Conservation (phyloP, 2,113 vertebrate genomes). For the Erinaceus europaeus region DNA sequence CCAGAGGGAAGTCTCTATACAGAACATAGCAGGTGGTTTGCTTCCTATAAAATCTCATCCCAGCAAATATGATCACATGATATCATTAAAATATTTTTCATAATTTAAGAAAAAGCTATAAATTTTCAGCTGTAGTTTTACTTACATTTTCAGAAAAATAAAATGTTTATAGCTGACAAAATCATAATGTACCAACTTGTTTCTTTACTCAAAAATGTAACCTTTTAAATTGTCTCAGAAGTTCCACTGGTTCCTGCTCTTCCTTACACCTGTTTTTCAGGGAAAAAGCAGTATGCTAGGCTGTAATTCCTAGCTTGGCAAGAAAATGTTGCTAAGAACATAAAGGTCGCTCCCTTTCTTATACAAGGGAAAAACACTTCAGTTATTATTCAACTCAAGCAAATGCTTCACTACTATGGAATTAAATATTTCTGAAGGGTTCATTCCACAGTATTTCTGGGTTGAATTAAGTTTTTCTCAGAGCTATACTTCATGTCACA, state of each 20-base stretch:
- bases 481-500: conserved; percentile 43
- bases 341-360: background rate
- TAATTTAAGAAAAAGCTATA: conserved; percentile 25
- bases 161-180: conserved; percentile 30
- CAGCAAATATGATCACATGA: background rate
- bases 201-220: conserved; percentile 38
- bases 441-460: conserved; percentile 63
- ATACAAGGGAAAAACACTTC: conserved; percentile 31
- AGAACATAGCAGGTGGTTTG: conserved; percentile 14
- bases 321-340: background rate
- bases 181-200: conserved; percentile 6
- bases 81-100: conserved; percentile 15
- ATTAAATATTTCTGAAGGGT: conserved; percentile 63
- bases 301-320: conserved; percentile 16
- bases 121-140: background rate
- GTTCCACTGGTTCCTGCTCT: background rate
- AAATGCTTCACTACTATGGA: conserved; percentile 59
- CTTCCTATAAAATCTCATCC: conserved; percentile 15
- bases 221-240: conserved; percentile 35
- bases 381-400: conserved; percentile 62
- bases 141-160: conserved; percentile 37
- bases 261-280: background rate
- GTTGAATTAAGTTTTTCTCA: conserved; percentile 63
- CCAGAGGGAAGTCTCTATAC: conserved; percentile 41
- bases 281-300: background rate